phyloP scores from a whole-genome alignment of 2,888 invertebrate species.

The Cryptus armator region DNA sequence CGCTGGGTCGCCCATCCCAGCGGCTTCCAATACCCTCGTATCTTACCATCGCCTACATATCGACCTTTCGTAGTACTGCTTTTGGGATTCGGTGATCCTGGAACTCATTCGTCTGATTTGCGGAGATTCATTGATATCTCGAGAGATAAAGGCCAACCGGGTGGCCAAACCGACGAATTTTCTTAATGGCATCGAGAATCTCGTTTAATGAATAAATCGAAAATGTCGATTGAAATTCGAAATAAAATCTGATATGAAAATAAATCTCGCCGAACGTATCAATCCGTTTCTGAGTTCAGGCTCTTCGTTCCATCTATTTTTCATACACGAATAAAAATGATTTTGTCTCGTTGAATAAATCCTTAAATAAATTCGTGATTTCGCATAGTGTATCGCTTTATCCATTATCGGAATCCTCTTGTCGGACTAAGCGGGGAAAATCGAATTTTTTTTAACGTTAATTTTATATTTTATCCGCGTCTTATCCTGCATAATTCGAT shows the following conservation, averaged over 20 bases:
- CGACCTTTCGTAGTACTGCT: slow-evolving; percentile 8
- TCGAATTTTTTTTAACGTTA: slow-evolving; percentile 31
- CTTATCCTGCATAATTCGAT: slow-evolving; percentile 43
- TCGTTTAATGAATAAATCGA: not conserved
- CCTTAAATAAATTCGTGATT: not conserved
- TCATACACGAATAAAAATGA: not conserved
- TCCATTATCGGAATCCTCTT: slow-evolving; percentile 20
- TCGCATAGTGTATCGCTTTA: not conserved
- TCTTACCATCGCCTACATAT: slow-evolving; percentile 36
- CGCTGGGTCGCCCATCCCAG: not conserved
- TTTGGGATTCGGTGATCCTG: not conserved
- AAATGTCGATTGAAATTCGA: slow-evolving; percentile 3
- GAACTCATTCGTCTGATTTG: slow-evolving; percentile 1
- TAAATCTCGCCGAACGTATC: not conserved
- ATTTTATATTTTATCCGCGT: slow-evolving; percentile 50
- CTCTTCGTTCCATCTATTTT: not conserved
- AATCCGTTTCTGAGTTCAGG: not conserved
- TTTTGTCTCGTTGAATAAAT: not conserved
- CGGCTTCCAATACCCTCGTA: slow-evolving; percentile 4
- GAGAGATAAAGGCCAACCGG: slow-evolving; percentile 31
- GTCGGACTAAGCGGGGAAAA: not conserved
- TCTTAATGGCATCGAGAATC: slow-evolving; percentile 5
- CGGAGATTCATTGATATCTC: not conserved
- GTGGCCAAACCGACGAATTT: slow-evolving; percentile 16
- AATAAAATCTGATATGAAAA: not conserved